Evolutionary conservation across 2,113 vertebrate species (phyloP).

Genomic region (Bubalus kerabau): DNA sequence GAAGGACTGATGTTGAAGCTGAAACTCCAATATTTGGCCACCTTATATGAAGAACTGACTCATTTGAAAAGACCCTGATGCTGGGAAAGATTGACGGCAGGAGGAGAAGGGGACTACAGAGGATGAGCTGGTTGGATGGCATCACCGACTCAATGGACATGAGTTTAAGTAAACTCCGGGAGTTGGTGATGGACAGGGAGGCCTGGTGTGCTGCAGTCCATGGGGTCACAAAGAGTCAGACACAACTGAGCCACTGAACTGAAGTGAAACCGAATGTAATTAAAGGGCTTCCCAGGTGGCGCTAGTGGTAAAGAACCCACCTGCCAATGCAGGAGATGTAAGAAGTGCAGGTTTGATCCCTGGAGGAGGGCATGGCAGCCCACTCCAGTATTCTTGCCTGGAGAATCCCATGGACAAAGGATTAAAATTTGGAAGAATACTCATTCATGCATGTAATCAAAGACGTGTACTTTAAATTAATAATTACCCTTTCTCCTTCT

Average conservation of each 20-base stretch:
- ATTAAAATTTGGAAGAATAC: background rate
- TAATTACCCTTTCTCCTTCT: background rate
- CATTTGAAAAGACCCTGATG: background rate
- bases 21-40: background rate
- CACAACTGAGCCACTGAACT: background rate
- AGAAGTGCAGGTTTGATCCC: background rate
- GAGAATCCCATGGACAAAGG: background rate
- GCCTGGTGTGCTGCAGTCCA: background rate
- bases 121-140: background rate
- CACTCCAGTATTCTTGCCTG: background rate
- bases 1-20: background rate
- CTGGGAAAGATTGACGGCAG: background rate
- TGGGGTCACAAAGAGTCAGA: background rate
- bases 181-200: background rate
- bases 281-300: background rate
- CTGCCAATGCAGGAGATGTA: background rate
- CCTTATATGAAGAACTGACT: background rate
- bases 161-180: fast-evolving
- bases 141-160: background rate
- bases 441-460: background rate
- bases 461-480: background rate
- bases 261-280: background rate
- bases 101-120: background rate
- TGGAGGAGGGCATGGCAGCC: background rate
- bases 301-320: background rate